These are phyloP conservation scores for Liposcelis brunnea DNA, from an alignment of 2,888 invertebrate genomes.

Conservation along the genomic window DNA sequence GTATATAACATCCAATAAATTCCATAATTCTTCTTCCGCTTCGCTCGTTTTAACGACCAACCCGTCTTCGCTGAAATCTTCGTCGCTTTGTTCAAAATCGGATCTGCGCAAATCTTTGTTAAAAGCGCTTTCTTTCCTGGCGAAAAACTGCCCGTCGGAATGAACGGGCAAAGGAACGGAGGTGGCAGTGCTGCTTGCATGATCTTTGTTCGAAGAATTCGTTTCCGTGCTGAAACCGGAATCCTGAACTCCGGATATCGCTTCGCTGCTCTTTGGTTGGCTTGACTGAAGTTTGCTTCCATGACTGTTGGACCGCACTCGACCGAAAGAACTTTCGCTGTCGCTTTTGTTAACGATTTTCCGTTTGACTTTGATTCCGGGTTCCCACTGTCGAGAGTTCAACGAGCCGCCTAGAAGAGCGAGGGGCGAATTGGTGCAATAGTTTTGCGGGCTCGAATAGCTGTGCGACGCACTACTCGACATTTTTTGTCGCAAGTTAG, in stretches of 20 bases:
- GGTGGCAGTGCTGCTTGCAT: constrained; percentile 40
- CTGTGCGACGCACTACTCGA: constrained; percentile 33
- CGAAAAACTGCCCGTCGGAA: constrained; percentile 23
- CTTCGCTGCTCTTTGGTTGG: constrained; percentile 27
- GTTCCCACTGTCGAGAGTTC: constrained; percentile 23
- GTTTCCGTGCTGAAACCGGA: constrained; percentile 84
- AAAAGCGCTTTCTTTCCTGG: neutral
- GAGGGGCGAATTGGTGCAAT: constrained; percentile 8
- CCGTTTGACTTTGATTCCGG: constrained; percentile 62
- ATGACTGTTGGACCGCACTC: constrained; percentile 30
- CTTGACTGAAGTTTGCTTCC: constrained; percentile 17
- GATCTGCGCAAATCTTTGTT: neutral
- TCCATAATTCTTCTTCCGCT: constrained; percentile 69
- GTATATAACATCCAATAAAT: constrained; percentile 71
- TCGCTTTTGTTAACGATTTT: constrained; percentile 29
- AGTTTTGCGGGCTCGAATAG: constrained; percentile 11
- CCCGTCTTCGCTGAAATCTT: constrained; percentile 1
- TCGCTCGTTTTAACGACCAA: constrained; percentile 22
- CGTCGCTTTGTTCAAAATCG: neutral
- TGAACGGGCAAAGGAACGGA: constrained; percentile 32
- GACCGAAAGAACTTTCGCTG: neutral
- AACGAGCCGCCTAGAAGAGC: constrained; percentile 22
- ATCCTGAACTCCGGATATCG: constrained; percentile 50
- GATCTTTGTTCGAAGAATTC: constrained; percentile 63
- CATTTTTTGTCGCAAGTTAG: constrained; percentile 77